Percentiles rank a stretch among this genome's conserved stretches.
Evolutionary conservation across 2,888 invertebrate species (phyloP).

Genomic region (Argynnis bischoffii): DNA sequence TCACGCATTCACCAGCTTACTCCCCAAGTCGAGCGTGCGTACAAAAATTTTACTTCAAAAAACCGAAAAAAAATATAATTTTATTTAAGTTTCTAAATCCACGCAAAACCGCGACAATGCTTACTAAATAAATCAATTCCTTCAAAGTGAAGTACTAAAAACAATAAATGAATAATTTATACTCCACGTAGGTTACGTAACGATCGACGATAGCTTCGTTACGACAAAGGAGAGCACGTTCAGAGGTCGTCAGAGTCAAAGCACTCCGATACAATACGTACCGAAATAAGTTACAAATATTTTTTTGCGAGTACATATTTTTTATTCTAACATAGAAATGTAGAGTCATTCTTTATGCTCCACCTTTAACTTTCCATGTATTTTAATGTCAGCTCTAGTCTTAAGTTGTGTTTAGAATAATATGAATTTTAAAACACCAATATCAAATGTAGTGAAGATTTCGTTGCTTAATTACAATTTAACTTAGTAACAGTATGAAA

Average conservation of each 20-base stretch:
- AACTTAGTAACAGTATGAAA: too few relatives aligned
- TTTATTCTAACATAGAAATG: constrained; percentile 7
- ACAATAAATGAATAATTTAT: neutral
- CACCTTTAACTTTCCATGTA: constrained; percentile 14
- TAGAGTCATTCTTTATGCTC: constrained; percentile 8
- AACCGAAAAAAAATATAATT: too few relatives aligned
- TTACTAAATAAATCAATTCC: too few relatives aligned
- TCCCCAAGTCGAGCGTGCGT: too few relatives aligned
- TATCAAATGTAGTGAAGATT: too few relatives aligned
- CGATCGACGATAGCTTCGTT: neutral
- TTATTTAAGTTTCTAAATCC: too few relatives aligned
- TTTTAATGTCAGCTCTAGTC: neutral
- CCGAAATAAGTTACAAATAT: constrained; percentile 4
- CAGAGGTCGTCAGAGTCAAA: neutral
- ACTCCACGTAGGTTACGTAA: neutral
- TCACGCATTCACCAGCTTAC: too few relatives aligned
- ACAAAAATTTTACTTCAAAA: too few relatives aligned
- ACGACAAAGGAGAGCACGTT: constrained; percentile 10
- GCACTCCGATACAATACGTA: constrained; percentile 1
- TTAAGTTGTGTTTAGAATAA: constrained; percentile 1
- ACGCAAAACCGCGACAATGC: too few relatives aligned
- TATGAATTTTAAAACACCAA: neutral
- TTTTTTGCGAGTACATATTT: constrained; percentile 4
- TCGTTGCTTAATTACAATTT: too few relatives aligned
- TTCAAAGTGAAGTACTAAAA: neutral